Conservation (phyloP, 2,888 invertebrate genomes). For the Ormyrus rosae region DNA sequence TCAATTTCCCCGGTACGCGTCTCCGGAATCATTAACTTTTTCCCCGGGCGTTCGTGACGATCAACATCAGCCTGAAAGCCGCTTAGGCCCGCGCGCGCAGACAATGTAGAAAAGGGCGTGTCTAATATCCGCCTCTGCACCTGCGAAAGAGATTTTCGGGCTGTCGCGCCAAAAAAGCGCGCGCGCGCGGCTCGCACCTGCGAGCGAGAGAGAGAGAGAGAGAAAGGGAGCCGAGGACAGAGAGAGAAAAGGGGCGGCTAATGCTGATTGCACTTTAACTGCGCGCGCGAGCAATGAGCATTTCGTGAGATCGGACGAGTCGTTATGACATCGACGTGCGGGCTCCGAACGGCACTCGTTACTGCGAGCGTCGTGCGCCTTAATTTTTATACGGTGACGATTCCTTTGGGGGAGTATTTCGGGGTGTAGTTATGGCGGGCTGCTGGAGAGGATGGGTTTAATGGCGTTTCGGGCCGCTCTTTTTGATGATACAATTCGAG, state of each 20-base stretch:
- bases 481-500: constrained; percentile 38
- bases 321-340: too few relatives aligned
- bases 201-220: background rate
- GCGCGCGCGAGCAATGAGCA: background rate
- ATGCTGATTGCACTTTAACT: constrained; percentile 54
- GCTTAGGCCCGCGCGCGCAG: background rate
- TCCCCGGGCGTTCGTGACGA: background rate
- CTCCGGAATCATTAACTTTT: too few relatives aligned
- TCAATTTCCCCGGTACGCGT: too few relatives aligned
- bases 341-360: too few relatives aligned
- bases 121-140: constrained; percentile 29
- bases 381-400: background rate
- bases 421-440: constrained; percentile 3
- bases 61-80: background rate
- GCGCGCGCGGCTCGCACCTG: constrained; percentile 24
- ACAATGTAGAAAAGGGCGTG: constrained; percentile 29
- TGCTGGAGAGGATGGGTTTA: background rate
- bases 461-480: constrained; percentile 8
- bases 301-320: too few relatives aligned
- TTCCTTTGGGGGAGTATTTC: constrained; percentile 10
- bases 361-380: background rate
- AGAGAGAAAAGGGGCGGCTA: constrained; percentile 21
- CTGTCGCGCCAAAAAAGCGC: background rate
- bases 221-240: background rate
- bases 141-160: constrained; percentile 30